phyloP scores from a whole-genome alignment of 2,113 vertebrate genomes.

The Mystacornis crossleyi region DNA sequence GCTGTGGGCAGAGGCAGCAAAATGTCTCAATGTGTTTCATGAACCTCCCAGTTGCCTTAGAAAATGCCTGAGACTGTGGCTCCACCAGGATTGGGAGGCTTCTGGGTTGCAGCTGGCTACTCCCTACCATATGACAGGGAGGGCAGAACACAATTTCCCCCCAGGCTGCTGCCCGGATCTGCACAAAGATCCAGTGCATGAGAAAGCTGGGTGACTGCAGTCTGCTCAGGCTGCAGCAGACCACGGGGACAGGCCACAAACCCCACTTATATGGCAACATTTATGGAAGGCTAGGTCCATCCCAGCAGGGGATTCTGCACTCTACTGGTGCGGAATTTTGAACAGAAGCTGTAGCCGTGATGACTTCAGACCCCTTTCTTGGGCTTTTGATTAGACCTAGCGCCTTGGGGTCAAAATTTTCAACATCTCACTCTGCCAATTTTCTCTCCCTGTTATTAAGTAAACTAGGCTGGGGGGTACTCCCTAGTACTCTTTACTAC shows the following conservation, averaged over 20 bases:
- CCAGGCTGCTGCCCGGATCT: fast-evolving
- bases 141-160: not conserved
- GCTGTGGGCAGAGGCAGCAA: not conserved
- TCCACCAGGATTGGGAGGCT: not conserved
- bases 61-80: not conserved
- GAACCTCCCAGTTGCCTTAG: not conserved
- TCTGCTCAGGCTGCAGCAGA: not conserved
- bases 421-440: not conserved
- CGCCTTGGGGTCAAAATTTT: not conserved
- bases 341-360: not conserved
- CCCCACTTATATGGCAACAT: fast-evolving
- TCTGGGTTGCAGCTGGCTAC: not conserved
- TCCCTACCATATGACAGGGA: fast-evolving
- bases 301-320: not conserved
- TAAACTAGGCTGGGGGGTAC: not conserved
- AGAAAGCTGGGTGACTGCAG: not conserved
- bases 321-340: not conserved
- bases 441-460: not conserved
- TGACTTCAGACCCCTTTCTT: not conserved
- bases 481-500: too few species aligned
- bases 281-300: not conserved
- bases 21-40: not conserved
- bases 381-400: not conserved
- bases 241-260: not conserved
- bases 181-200: not conserved